These are phyloP conservation scores for Saccostrea glomerata DNA, from an alignment of 1,140 invertebrate species.

Conservation along the genomic window DNA sequence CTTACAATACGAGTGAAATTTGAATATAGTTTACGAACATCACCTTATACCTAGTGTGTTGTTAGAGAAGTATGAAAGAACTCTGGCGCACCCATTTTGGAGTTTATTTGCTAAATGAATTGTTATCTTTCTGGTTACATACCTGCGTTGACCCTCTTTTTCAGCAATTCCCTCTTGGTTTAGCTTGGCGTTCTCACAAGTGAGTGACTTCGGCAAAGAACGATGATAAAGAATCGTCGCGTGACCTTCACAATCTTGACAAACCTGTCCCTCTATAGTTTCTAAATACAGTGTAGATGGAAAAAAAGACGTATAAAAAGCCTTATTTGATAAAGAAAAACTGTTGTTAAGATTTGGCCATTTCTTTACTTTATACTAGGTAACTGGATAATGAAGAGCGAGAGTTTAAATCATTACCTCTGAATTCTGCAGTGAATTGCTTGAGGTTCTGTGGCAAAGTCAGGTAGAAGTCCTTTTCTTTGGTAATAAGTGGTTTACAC, in stretches of 20 bases:
- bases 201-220: not conserved
- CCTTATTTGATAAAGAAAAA: no score
- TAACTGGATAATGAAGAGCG: no score
- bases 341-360: no score
- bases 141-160: slow-evolving; percentile 12
- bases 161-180: not conserved
- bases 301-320: not conserved
- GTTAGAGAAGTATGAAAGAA: no score
- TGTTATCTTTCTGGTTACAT: no score
- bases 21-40: no score
- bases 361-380: no score
- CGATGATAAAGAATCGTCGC: slow-evolving; percentile 79
- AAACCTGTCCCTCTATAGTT: slow-evolving; percentile 76
- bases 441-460: slow-evolving; percentile 93
- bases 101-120: no score
- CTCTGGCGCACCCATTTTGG: no score
- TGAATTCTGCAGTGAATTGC: slow-evolving; percentile 93
- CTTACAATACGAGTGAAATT: no score
- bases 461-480: slow-evolving; percentile 95
- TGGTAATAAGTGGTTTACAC: slow-evolving; percentile 94
- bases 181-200: not conserved
- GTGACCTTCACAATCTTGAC: slow-evolving; percentile 80
- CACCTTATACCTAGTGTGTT: no score
- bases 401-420: not conserved
- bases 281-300: slow-evolving; percentile 73